Conservation (phyloP, 2,888 invertebrate species). For the Psococerastis gibbosa region DNA sequence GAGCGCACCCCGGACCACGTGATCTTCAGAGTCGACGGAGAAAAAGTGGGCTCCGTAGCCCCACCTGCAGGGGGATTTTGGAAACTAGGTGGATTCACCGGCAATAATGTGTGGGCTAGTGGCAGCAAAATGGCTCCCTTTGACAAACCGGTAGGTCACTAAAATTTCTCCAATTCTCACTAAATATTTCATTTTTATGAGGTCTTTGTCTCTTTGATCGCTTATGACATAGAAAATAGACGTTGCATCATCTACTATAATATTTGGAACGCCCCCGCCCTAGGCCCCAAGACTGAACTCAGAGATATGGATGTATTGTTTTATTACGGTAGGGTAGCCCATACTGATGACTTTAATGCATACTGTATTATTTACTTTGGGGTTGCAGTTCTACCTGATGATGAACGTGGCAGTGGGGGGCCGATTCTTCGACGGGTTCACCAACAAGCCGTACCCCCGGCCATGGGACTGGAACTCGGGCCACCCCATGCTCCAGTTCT, state of each 20-base stretch:
- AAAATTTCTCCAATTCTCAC: too few relatives aligned
- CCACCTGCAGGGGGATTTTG: constrained; percentile 43
- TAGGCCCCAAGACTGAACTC: too few relatives aligned
- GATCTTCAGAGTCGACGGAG: constrained; percentile 28
- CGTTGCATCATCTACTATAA: too few relatives aligned
- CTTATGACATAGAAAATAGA: too few relatives aligned
- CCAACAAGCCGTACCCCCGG: constrained; percentile 16
- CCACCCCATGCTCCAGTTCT: constrained; percentile 17
- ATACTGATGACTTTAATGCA: too few relatives aligned
- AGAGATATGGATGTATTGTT: too few relatives aligned
- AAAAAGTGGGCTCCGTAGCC: constrained; percentile 30
- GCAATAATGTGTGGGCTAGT: constrained; percentile 36
- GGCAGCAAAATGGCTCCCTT: constrained; percentile 44
- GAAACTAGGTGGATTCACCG: constrained; percentile 37
- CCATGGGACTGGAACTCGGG: constrained; percentile 17
- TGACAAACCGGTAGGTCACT: constrained; percentile 30
- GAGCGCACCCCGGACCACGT: constrained; percentile 36
- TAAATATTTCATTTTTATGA: too few relatives aligned
- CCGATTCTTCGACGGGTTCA: constrained; percentile 21
- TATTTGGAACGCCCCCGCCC: too few relatives aligned
- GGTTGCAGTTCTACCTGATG: constrained; percentile 24
- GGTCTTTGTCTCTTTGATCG: too few relatives aligned
- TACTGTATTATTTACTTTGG: too few relatives aligned
- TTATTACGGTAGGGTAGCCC: too few relatives aligned
- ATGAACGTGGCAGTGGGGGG: constrained; percentile 28